Percentiles rank a stretch among this genome's conserved stretches.
These are phyloP conservation scores for Aporophyla nigra DNA, from an alignment of 2,888 invertebrate genomes.

Conservation along the genomic window DNA sequence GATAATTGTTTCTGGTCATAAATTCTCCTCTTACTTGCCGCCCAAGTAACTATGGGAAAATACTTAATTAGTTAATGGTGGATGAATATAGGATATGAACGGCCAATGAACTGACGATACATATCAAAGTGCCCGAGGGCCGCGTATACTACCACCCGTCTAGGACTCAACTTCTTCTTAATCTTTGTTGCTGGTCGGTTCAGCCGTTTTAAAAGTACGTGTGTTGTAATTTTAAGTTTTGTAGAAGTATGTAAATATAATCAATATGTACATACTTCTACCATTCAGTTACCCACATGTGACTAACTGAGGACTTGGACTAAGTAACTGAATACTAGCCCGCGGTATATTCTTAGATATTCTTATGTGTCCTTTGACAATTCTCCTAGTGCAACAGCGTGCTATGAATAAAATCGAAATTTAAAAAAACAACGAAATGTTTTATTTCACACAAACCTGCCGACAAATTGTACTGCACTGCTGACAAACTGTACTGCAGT, in stretches of 20 bases:
- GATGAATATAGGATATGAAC: conserved; percentile 8
- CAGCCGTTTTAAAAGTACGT: background rate
- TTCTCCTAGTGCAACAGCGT: background rate
- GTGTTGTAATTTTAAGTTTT: background rate
- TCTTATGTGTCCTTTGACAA: conserved; percentile 5
- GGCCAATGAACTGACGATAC: conserved; percentile 11
- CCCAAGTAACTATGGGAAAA: conserved; percentile 38
- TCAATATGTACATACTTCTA: background rate
- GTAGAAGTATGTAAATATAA: too few relatives aligned
- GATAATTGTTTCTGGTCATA: conserved; percentile 52
- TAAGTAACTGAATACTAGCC: background rate
- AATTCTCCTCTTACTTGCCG: conserved; percentile 22
- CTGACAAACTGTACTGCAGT: too few relatives aligned
- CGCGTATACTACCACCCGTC: background rate
- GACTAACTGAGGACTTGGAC: background rate
- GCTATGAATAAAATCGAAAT: background rate
- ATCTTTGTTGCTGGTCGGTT: background rate
- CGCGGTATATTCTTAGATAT: background rate
- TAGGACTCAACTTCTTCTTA: background rate
- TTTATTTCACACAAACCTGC: too few relatives aligned
- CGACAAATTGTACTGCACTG: too few relatives aligned
- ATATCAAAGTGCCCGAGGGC: background rate
- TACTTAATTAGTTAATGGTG: conserved; percentile 38
- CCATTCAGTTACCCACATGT: background rate
- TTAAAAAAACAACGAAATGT: too few relatives aligned